Base-by-base conservation (phyloP, 1,140 invertebrate species). In the Acyrthosiphon pisum region DNA sequence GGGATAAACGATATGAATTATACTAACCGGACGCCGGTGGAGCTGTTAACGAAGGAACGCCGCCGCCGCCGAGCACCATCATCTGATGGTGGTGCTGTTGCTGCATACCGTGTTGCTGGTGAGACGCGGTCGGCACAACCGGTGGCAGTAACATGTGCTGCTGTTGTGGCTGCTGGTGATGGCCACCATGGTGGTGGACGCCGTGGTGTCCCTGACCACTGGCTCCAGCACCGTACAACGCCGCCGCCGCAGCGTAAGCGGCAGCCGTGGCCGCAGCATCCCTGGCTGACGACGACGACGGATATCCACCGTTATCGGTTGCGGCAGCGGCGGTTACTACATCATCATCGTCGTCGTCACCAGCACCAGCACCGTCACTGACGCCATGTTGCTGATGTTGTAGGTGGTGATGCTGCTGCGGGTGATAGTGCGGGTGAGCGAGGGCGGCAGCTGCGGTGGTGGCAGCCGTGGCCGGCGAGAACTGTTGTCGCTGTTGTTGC, bases 401-500 rank as follows among this genome's bases (percentile, higher is more conserved):
- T 2, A 50, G 30, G n/a, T 50, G 86, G 48, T 90, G 87, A 2
- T 90, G 88, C 0, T 56, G 50, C 50, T 90, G 88, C 6, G 60
- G 88, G 4, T 90, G 88, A 90, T 90, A 90, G 14, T 90, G 88
- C 8, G 88, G 22, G 6, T 90, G 88, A 30, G 35, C 23, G 0
- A 90, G 50, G 30, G 35, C 20, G n/a, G 76, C 83, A 23, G 56
- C 56, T 6, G 60, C 60, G 30, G 41, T n/a, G 6, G 26, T 30
- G 3, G 18, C 50, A 2, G 50, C 35, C 9, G 46, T n/a, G 1
- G 88, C 50, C 35, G 48, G 48, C 11, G 88, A 37, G 37, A 90
- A 90, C 50, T 90, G 88, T 41, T 90, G 88, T 30, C 50, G 88
- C 26, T 90, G 88, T 22, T 90, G 87, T 37, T 89, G 87, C n/a